Base-by-base conservation (phyloP, 2,888 invertebrate species). In the Drosophila anomalata region DNA sequence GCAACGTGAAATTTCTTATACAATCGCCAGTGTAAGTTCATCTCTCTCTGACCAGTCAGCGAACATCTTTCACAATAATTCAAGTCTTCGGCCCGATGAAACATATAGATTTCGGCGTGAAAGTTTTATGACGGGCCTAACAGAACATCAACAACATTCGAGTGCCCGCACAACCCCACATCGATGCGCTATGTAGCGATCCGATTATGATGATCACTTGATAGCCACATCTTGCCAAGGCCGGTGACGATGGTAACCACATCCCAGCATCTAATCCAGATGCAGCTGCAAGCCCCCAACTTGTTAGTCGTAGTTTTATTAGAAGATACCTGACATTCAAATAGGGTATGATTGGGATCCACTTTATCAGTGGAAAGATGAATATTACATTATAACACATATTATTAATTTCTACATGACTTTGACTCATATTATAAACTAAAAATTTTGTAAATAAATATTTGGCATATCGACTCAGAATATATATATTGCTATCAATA, bases 71-170 rank as follows among this genome's bases (percentile, higher is more conserved):
- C 65, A 57, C 51, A 56, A 65, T 50, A 31, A 66, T 39, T 70
- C 72, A 36, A 63, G 48, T 61, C 46, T 57, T 73, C 60, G 50
- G 62, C 58, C 50, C 61, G 81, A 87, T 82, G 78, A 84, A 87
- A 87, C 59, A 82, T 76, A 80, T 87, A 82, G 81, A 82, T 87
- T 87, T 74, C 81, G 67, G 76, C 71, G 81, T 80, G 87, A 82
- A 82, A 87, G 81, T 82, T 87, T 86, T 73, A 70, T 70, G 69
- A 67, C 77, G 76, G 73, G 87, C 81, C 85, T 87, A 84, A 66
- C 44, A 68, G 76, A 72, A 73, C 52, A 41, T 29, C 20, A 24
- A 33, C 57, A 12, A 26, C 46, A 47, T 24, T 20, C 26, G 31
- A 42, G 20, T 20, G 12, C 14, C 41, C 17, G 41, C 41, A 20